Percentiles rank a stretch among this genome's conserved stretches.
Conservation (phyloP, 2,888 invertebrate genomes). For the Drosophila antonietae region DNA sequence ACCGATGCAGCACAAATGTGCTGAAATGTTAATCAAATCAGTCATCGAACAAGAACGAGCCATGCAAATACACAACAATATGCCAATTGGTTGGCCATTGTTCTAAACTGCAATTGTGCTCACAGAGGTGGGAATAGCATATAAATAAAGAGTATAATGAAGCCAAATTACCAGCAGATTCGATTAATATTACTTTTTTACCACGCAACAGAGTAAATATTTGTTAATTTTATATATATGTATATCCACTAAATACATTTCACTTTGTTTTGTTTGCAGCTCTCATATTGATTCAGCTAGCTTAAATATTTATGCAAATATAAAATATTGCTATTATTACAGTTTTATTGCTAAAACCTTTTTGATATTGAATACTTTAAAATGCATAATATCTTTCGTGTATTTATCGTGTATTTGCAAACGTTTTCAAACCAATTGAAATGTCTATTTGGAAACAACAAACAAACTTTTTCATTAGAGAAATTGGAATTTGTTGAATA, state of each 20-base stretch:
- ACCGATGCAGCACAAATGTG: slow-evolving; percentile 25
- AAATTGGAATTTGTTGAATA: not conserved
- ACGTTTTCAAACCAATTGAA: not conserved
- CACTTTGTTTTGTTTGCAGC: not conserved
- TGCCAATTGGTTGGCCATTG: slow-evolving; percentile 22
- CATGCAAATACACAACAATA: slow-evolving; percentile 18
- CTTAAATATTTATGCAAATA: not conserved
- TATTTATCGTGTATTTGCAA: not conserved
- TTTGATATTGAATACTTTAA: not conserved
- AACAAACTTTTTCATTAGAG: not conserved
- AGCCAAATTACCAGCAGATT: not conserved
- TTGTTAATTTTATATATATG: not conserved
- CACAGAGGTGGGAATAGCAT: not conserved
- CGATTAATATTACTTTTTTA: not conserved
- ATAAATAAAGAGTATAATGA: not conserved
- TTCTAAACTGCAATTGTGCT: slow-evolving; percentile 14
- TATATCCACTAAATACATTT: not conserved
- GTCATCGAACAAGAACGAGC: slow-evolving; percentile 16
- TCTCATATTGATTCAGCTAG: no score
- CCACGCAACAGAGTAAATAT: not conserved
- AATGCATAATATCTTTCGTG: not conserved
- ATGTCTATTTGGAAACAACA: not conserved
- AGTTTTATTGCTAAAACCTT: not conserved
- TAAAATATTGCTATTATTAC: not conserved
- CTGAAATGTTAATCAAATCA: slow-evolving; percentile 66